These are phyloP conservation scores for Operophtera brumata DNA, from an alignment of 2,888 invertebrate genomes.

Conservation along the genomic window DNA sequence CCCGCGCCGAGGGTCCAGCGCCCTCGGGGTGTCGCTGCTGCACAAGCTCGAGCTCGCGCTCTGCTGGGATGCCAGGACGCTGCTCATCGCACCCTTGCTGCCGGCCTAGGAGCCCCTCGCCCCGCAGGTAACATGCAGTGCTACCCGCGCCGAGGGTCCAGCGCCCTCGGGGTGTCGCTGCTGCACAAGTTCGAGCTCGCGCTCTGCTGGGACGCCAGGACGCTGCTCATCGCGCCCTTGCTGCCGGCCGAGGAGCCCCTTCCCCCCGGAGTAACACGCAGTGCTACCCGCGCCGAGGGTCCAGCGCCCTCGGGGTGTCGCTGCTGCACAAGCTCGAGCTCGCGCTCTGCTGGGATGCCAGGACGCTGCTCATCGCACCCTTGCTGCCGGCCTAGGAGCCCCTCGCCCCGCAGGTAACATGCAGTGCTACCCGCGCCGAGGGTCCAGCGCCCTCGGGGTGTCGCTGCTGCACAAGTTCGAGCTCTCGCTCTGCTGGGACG, in stretches of 20 bases:
- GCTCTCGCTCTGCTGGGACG: constrained; percentile 97
- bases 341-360: constrained; percentile 96
- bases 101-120: constrained; percentile 80
- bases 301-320: constrained; percentile 91
- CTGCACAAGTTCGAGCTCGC: constrained; percentile 99
- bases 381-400: constrained; percentile 86
- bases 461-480: constrained; percentile 97
- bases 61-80: constrained; percentile 95
- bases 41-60: constrained; percentile 99
- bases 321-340: constrained; percentile 98
- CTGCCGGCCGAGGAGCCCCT: constrained; percentile 83
- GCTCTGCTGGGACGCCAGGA: constrained; percentile 95
- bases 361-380: constrained; percentile 95
- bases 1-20: constrained; percentile 81
- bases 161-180: constrained; percentile 92
- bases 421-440: constrained; percentile 82
- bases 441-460: constrained; percentile 90
- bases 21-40: constrained; percentile 93
- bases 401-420: constrained; percentile 39
- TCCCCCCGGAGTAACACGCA: constrained; percentile 47
- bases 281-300: constrained; percentile 83
- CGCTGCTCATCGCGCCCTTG: constrained; percentile 94
- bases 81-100: constrained; percentile 95
- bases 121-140: constrained; percentile 74
- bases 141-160: constrained; percentile 82